Conservation (phyloP, 2,888 invertebrate species). For the Spicauda simplicius region DNA sequence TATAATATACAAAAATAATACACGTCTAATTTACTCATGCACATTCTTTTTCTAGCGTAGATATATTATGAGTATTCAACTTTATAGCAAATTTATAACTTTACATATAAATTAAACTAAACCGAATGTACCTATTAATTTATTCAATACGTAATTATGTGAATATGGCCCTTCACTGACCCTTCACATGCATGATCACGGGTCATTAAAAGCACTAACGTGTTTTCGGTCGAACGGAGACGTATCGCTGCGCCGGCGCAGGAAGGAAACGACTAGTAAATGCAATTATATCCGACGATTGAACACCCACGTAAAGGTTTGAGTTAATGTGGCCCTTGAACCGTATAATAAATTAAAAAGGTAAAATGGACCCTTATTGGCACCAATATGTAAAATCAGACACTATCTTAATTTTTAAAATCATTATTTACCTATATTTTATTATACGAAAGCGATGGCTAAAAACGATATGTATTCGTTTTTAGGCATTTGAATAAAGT, state of each 20-base stretch:
- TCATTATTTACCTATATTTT: no score
- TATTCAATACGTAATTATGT: neutral
- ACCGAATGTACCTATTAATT: neutral
- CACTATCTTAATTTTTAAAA: no score
- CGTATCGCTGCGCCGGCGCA: conserved; percentile 1
- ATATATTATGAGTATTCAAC: no score
- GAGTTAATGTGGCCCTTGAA: conserved; percentile 4
- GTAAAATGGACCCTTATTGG: neutral
- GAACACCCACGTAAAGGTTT: conserved; percentile 3
- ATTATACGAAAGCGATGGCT: no score
- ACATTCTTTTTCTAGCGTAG: no score
- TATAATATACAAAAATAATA: no score
- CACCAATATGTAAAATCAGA: neutral
- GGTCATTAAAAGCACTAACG: conserved; percentile 14
- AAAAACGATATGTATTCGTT: no score
- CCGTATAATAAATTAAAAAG: conserved; percentile 2
- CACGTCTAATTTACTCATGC: no score
- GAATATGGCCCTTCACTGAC: neutral
- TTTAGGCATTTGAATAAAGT: no score
- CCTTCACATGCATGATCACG: conserved; percentile 9
- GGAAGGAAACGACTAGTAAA: conserved; percentile 22
- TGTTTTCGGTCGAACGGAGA: conserved; percentile 23
- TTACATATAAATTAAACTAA: no score
- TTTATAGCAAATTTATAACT: no score
- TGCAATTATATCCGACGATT: conserved; percentile 10